phyloP scores from a whole-genome alignment of 2,888 invertebrate species.

The Tachina grossa region DNA sequence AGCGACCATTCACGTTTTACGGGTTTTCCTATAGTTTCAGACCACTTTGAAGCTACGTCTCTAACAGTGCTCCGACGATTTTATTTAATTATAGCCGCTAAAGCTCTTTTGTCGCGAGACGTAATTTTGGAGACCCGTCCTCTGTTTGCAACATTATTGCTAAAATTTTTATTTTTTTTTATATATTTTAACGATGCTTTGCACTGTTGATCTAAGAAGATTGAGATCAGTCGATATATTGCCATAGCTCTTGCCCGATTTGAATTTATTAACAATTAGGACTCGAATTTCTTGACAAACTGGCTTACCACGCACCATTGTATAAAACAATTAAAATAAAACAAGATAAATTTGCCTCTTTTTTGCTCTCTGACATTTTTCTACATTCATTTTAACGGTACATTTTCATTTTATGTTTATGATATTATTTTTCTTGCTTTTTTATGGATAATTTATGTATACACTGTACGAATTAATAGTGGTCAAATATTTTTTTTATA shows the following conservation, averaged over 20 bases:
- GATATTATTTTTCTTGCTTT: too few species aligned
- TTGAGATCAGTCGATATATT: conserved; percentile 6
- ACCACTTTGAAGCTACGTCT: conserved; percentile 1
- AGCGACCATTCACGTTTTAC: not conserved
- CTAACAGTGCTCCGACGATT: conserved; percentile 22
- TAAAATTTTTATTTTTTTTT: too few species aligned
- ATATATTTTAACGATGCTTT: not conserved
- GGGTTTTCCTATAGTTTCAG: not conserved
- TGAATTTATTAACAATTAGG: not conserved
- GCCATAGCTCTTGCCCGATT: not conserved
- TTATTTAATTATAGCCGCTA: conserved; percentile 1
- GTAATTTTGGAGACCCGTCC: not conserved
- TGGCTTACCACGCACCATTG: conserved; percentile 6
- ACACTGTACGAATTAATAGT: too few species aligned
- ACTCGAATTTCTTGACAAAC: not conserved
- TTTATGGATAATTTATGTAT: too few species aligned
- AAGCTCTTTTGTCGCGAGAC: conserved; percentile 16
- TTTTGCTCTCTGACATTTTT: not conserved
- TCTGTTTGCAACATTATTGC: not conserved
- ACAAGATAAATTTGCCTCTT: not conserved
- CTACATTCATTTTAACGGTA: too few species aligned
- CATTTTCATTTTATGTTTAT: too few species aligned
- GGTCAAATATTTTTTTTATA: too few species aligned
- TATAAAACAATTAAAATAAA: conserved; percentile 22
- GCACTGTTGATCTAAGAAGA: not conserved